These are phyloP conservation scores for Pelochelys cantorii DNA, from an alignment of 2,797 vertebrate species.

Conservation along the genomic window DNA sequence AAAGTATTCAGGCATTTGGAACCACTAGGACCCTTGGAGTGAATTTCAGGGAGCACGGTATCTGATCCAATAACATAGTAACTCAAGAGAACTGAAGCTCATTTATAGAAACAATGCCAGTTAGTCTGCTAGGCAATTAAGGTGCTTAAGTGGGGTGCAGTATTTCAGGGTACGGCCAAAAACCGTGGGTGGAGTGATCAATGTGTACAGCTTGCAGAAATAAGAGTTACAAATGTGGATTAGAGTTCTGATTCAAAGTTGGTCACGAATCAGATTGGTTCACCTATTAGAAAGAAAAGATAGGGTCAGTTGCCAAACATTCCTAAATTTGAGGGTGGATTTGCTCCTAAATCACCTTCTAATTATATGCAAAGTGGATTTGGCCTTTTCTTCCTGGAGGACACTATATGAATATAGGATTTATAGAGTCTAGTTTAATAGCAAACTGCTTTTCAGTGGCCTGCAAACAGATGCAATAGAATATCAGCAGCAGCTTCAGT, in stretches of 20 bases:
- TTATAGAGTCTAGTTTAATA: not conserved
- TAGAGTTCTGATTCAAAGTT: not conserved
- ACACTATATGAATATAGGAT: not conserved
- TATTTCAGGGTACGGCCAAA: not conserved
- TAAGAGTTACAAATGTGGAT: not conserved
- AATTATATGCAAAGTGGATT: not conserved
- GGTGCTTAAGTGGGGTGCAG: not conserved
- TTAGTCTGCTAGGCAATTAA: not conserved
- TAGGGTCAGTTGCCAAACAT: not conserved
- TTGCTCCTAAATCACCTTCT: not conserved
- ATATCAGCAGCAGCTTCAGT: not conserved
- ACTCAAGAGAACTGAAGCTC: not conserved
- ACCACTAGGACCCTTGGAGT: not conserved
- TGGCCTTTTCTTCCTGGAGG: not conserved
- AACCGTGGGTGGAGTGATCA: not conserved
- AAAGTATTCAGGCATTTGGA: not conserved
- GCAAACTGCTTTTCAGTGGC: not conserved
- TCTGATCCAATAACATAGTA: not conserved
- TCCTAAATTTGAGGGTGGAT: not conserved
- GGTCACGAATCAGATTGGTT: not conserved
- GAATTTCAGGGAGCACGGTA: not conserved
- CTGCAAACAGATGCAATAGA: not conserved
- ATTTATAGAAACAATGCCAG: too few relatives aligned
- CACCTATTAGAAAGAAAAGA: not conserved
- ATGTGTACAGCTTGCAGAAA: too few relatives aligned